A percentile compares a stretch with the other conserved stretches of the same genome.
Evolutionary conservation across 1,140 invertebrate genomes (phyloP).

Genomic region (Zophobas morio): DNA sequence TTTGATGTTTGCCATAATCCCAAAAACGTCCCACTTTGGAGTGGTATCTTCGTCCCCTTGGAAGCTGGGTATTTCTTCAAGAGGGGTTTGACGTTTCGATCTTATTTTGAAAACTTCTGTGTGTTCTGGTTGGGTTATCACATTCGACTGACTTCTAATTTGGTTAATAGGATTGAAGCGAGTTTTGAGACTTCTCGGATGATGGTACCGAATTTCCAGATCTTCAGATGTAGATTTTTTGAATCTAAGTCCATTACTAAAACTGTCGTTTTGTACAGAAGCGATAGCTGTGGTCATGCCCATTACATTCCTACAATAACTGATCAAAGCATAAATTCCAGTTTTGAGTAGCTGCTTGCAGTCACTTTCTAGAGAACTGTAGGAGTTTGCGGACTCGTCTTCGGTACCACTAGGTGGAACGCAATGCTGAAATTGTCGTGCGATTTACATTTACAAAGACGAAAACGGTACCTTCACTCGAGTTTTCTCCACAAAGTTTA

Average conservation of each 20-base stretch:
- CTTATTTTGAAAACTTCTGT: constrained; percentile 59
- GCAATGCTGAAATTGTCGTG: constrained; percentile 15
- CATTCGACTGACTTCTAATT: background rate
- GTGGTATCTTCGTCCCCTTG: constrained; percentile 25
- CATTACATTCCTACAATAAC: constrained; percentile 54
- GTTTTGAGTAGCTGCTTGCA: constrained; percentile 56
- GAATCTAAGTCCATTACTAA: constrained; percentile 18
- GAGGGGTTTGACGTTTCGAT: constrained; percentile 45
- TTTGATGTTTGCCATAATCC: constrained; percentile 56
- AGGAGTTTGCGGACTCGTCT: background rate
- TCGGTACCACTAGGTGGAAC: background rate
- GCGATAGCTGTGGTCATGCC: constrained; percentile 57
- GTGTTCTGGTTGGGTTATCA: constrained; percentile 56
- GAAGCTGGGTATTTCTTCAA: constrained; percentile 10
- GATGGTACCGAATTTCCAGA: background rate
- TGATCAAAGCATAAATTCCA: constrained; percentile 51
- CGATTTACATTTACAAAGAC: background rate
- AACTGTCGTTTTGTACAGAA: background rate
- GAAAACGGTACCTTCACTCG: constrained; percentile 53
- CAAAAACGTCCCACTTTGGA: constrained; percentile 56
- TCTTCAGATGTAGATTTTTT: constrained; percentile 17
- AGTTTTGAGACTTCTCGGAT: background rate
- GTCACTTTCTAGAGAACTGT: background rate
- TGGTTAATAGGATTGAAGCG: background rate
- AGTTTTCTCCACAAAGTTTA: constrained; percentile 48